Conservation (phyloP, 35 echinoderm and acorn worm genomes). For the Diadema setosum region DNA sequence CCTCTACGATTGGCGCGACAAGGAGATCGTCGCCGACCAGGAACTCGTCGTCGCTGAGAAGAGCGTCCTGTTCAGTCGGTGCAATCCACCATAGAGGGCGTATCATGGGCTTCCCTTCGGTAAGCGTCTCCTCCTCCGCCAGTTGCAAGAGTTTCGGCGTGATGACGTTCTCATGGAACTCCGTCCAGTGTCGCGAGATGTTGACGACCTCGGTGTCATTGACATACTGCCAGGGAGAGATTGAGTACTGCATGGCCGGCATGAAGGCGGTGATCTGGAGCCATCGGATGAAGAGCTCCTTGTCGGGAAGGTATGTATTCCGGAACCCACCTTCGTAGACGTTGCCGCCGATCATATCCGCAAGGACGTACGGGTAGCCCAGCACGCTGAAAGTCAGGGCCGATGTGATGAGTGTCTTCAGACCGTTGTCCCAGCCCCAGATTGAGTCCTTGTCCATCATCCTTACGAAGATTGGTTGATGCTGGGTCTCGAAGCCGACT, state of each 20-base stretch:
- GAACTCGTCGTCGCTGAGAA: conserved; percentile 76
- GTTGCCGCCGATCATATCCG: conserved; percentile 99
- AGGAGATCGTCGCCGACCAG: conserved; percentile 83
- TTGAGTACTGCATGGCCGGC: conserved; percentile 95
- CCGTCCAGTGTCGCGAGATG: conserved; percentile 66
- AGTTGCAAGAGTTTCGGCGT: conserved; percentile 72
- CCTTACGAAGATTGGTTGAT: conserved; percentile 81
- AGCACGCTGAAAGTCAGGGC: conserved; percentile 83
- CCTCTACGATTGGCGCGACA: conserved; percentile 84
- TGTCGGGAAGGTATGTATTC: conserved; percentile 28
- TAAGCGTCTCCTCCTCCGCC: conserved; percentile 51
- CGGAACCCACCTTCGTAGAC: conserved; percentile 88
- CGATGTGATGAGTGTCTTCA: conserved; percentile 88
- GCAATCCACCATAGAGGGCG: conserved; percentile 97
- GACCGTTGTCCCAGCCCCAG: conserved; percentile 94
- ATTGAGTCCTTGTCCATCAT: conserved; percentile 98
- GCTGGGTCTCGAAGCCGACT: conserved; percentile 83
- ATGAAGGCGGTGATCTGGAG: conserved; percentile 93
- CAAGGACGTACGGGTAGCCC: conserved; percentile 86
- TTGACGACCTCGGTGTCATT: conserved; percentile 68
- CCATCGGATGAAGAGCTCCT: conserved; percentile 91
- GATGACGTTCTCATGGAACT: conserved; percentile 75
- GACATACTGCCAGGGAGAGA: conserved; percentile 96
- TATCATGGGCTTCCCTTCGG: conserved; percentile 76
- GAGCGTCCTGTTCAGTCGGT: conserved; percentile 60